Conservation (phyloP, 2,797 vertebrate genomes). For the Brachymystax lenok region DNA sequence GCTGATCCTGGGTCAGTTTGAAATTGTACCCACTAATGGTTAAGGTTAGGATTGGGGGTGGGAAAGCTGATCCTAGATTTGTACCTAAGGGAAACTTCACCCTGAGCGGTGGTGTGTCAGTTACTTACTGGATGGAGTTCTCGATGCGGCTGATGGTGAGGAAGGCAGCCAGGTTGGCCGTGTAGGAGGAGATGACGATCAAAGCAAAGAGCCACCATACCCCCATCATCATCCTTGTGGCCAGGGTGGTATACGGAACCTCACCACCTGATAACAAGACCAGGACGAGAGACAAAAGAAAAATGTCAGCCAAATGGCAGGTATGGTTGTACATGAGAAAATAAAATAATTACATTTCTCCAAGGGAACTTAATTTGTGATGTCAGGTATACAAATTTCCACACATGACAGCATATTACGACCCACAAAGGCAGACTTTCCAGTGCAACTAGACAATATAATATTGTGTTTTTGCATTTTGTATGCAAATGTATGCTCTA, state of each 20-base stretch:
- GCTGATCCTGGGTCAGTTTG: no score
- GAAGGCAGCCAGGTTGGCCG: conserved; percentile 96
- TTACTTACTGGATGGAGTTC: conserved; percentile 96
- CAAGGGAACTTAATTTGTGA: not conserved
- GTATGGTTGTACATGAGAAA: not conserved
- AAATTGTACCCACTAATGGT: not conserved
- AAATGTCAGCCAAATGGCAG: not conserved
- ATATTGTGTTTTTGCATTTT: not conserved
- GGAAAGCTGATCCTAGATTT: not conserved
- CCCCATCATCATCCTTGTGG: conserved; percentile 98
- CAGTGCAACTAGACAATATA: no score
- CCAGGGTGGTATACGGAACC: conserved; percentile 95
- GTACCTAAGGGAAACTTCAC: not conserved
- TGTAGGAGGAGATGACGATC: conserved; percentile 98
- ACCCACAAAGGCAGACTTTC: no score
- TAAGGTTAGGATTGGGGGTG: not conserved
- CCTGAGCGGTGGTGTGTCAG: not conserved
- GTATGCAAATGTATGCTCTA: not conserved
- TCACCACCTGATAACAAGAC: conserved; percentile 84
- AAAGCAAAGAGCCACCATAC: conserved; percentile 99
- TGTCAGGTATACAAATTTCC: not conserved
- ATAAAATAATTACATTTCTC: no score
- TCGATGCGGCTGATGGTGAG: conserved; percentile 97
- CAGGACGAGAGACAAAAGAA: no score
- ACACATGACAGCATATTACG: not conserved